These are phyloP conservation scores for Pseudonaja textilis DNA, from an alignment of 2,113 vertebrate species.

Conservation along the genomic window DNA sequence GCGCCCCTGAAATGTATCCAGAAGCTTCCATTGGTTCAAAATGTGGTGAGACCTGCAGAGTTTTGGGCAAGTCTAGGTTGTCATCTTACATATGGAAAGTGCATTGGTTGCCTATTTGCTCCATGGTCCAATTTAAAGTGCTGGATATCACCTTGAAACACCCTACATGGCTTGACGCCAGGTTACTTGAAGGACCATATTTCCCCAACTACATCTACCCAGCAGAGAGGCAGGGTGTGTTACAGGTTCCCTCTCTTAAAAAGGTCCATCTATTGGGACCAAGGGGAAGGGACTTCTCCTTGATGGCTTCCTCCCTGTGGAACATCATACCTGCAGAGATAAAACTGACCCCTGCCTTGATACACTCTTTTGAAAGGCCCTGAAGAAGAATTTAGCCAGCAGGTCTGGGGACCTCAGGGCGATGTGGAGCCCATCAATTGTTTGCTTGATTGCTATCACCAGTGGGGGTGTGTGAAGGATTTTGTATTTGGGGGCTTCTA, in stretches of 20 bases:
- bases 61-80: neutral
- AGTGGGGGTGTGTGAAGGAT: neutral
- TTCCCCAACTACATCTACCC: neutral
- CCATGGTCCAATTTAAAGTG: neutral
- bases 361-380: neutral
- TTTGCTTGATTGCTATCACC: neutral
- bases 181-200: neutral
- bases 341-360: neutral
- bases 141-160: too few species aligned
- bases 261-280: neutral
- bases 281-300: neutral
- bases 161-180: neutral
- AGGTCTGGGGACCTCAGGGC: neutral
- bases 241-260: neutral
- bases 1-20: neutral
- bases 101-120: neutral
- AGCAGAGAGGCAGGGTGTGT: too few species aligned
- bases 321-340: neutral
- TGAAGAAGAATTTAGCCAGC: neutral
- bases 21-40: neutral
- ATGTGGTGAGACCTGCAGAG: neutral
- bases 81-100: neutral
- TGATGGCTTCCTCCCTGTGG: neutral
- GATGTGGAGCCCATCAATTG: neutral
- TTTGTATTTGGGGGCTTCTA: neutral